Evolutionary conservation across 2,113 vertebrate species (phyloP).

Genomic region (Rousettus leschenaultii): DNA sequence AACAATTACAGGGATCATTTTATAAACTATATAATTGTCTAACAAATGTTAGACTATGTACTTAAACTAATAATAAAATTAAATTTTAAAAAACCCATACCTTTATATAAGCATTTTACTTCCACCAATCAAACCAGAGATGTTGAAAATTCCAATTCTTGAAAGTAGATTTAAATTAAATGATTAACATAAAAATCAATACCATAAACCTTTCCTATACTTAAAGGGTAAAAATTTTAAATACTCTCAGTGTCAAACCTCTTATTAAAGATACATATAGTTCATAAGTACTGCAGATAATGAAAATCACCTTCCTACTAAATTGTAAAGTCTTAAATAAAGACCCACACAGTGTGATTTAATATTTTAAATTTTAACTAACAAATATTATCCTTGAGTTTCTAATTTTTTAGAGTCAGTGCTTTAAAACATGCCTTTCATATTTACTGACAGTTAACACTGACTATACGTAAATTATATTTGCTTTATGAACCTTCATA

Average conservation of each 20-base stretch:
- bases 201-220: background rate
- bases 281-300: background rate
- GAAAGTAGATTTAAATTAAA: conserved; percentile 6
- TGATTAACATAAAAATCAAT: conserved; percentile 24
- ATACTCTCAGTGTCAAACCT: background rate
- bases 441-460: background rate
- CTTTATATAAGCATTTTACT: background rate
- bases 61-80: too few species aligned
- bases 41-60: too few species aligned
- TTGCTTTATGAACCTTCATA: background rate
- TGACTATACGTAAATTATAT: background rate
- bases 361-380: conserved; percentile 14
- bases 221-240: background rate
- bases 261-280: background rate
- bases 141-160: conserved; percentile 8
- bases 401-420: background rate
- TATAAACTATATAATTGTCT: too few species aligned
- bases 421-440: background rate
- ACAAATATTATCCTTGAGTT: background rate
- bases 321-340: background rate
- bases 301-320: background rate
- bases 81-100: background rate
- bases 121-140: background rate
- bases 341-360: background rate
- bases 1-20: too few species aligned